These are phyloP conservation scores for Henicopernis longicauda DNA, from an alignment of 2,113 vertebrate species.

Conservation along the genomic window DNA sequence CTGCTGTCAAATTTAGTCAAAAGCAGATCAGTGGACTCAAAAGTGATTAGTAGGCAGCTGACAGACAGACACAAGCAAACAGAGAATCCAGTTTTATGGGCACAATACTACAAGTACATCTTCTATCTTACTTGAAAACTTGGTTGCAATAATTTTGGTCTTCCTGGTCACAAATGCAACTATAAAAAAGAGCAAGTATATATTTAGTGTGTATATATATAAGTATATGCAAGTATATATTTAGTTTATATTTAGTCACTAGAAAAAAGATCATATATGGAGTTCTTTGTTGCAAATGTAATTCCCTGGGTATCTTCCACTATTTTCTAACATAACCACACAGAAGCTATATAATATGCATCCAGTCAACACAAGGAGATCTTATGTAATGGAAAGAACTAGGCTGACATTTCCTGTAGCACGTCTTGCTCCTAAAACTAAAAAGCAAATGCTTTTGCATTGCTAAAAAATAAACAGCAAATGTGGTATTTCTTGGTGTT, in stretches of 20 bases:
- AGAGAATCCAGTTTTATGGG: background rate
- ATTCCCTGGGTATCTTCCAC: background rate
- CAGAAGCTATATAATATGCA: background rate
- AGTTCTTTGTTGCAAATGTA: background rate
- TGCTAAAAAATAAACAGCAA: background rate
- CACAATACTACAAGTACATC: accelerated
- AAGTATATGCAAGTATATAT: background rate
- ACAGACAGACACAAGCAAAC: background rate
- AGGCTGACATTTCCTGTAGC: background rate
- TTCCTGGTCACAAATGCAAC: background rate
- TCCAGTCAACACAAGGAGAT: background rate
- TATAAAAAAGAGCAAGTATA: background rate
- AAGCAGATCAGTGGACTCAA: background rate
- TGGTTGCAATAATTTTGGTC: background rate
- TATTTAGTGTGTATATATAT: background rate
- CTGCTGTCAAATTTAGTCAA: background rate
- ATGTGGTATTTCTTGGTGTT: background rate
- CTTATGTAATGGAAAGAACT: background rate
- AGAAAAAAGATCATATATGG: background rate
- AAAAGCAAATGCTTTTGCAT: background rate
- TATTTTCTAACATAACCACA: background rate
- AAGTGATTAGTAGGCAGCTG: background rate
- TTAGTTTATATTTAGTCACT: background rate
- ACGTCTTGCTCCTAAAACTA: background rate
- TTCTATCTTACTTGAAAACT: background rate